Percentiles rank a stretch among this genome's conserved stretches.
Evolutionary conservation across 1,140 invertebrate genomes (phyloP).

Genomic region (Bombus turneri): DNA sequence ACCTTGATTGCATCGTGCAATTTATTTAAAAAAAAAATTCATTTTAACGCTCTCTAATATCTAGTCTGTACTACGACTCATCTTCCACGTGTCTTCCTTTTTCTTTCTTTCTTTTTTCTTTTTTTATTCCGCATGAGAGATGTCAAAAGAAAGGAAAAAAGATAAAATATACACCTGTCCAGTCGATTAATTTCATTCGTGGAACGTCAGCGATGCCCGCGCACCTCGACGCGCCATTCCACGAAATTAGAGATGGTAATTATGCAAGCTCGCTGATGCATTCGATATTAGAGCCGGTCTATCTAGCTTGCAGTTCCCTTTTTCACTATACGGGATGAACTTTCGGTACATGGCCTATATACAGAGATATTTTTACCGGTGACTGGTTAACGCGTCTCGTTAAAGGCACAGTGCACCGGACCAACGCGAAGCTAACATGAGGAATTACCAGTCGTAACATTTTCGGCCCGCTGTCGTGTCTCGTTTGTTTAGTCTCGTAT

Average conservation of each 20-base stretch:
- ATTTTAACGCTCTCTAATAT: background rate
- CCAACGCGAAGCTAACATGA: constrained; percentile 34
- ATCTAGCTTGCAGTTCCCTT: background rate
- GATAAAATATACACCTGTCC: constrained; percentile 4
- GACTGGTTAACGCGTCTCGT: constrained; percentile 31
- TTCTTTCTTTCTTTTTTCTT: too few species aligned
- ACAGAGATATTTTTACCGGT: constrained; percentile 40
- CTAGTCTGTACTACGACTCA: background rate
- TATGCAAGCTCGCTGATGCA: background rate
- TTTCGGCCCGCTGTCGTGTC: background rate
- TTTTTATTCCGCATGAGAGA: background rate
- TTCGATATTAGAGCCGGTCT: background rate
- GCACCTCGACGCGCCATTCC: background rate
- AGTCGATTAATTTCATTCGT: constrained; percentile 1
- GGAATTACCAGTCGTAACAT: constrained; percentile 5
- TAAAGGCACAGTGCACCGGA: constrained; percentile 6
- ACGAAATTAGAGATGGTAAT: constrained; percentile 13
- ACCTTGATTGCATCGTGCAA: background rate
- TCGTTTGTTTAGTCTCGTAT: constrained; percentile 25
- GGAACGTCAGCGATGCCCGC: constrained; percentile 1
- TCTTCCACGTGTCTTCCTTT: background rate
- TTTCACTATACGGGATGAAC: background rate
- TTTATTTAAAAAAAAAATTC: too few species aligned
- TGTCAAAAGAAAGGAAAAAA: background rate
- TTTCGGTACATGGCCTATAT: constrained; percentile 22